phyloP scores from a whole-genome alignment of 1,140 invertebrate genomes.

The Drosophila rhopaloa region DNA sequence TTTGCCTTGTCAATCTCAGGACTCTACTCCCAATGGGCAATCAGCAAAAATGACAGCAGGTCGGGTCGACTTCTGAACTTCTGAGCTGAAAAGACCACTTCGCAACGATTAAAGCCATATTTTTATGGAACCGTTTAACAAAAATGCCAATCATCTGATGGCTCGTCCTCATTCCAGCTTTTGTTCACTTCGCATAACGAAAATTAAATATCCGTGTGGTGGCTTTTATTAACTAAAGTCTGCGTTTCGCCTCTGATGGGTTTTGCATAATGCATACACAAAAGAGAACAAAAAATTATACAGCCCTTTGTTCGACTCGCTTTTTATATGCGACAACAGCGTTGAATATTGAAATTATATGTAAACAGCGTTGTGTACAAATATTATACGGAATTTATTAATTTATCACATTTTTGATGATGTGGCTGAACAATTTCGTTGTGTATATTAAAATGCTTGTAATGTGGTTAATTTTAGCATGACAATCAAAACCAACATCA shows the following conservation, averaged over 20 bases:
- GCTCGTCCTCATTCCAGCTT: not conserved
- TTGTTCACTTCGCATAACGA: slow-evolving; percentile 43
- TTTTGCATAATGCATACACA: slow-evolving; percentile 52
- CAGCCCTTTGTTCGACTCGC: slow-evolving; percentile 36
- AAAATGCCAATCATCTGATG: slow-evolving; percentile 59
- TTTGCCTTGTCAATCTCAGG: slow-evolving; percentile 8
- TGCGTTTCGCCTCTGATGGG: slow-evolving; percentile 45
- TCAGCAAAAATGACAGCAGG: slow-evolving; percentile 51
- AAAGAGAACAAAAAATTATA: slow-evolving; percentile 38
- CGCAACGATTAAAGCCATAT: slow-evolving; percentile 31
- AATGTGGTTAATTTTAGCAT: slow-evolving; percentile 7
- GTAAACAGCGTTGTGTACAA: slow-evolving; percentile 27
- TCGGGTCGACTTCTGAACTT: slow-evolving; percentile 14
- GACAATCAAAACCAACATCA: not conserved
- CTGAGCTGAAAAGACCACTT: not conserved
- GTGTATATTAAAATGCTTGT: slow-evolving; percentile 19
- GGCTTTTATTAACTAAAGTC: slow-evolving; percentile 49
- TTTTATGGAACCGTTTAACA: slow-evolving; percentile 34
- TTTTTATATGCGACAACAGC: slow-evolving; percentile 14
- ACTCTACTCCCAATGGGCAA: not conserved
- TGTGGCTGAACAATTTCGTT: slow-evolving; percentile 38
- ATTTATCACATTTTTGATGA: slow-evolving; percentile 66
- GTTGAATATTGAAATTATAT: slow-evolving; percentile 64
- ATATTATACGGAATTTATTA: slow-evolving; percentile 49
- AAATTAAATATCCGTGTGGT: slow-evolving; percentile 57